Evolutionary conservation across 2,113 vertebrate species (phyloP), one percentile per base, ranked within the genome.

Genomic region (Galbula dea): DNA sequence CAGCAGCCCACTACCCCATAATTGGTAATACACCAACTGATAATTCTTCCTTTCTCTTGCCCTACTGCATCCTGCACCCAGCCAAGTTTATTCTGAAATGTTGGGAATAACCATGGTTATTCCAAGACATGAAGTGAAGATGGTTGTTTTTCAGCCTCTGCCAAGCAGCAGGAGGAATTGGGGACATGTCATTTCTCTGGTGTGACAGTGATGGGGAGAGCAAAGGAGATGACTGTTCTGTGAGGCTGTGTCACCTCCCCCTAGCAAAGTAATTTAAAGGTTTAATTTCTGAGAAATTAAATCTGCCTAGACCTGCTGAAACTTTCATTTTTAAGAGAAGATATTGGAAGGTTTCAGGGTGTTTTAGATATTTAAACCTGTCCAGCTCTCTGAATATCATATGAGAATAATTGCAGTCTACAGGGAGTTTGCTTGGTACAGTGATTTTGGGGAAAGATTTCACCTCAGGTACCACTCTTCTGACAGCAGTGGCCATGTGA

Each of bases 271-370:
- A 43, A 62, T 48, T 59, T 62, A 14, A 76, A 62, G n/a, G 58
- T 80, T 63, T 92, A 68, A 94, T 86, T 62, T 48, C 46, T 59
- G 75, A 74, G 52, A 84, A 88, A 87, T 94, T 71, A 59, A 39
- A 80, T 72, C 63, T 83, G 76, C 10, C 48, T 62, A 36, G 68
- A 73, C 80, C 55, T 73, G 36, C 46, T 65, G 48, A 49, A 84
- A 39, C 45, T 76, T 75, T 69, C 49, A 45, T 88, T 92, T 90
- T 36, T 51, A 79, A 48, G 58, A 14, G 49, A 57, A 45, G 20
- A 51, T 72, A 45, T 66, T 83, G 76, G 55, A 83, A 83, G 80
- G 79, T 83, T 80, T 72, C 17, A 4, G 79, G 66, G 48, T 72
- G 43, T 78, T 55, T 68, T 52, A 67, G 66, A 20, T 77, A 74